These are phyloP conservation scores for Mesorhabditis belari DNA, from an alignment of 2,888 invertebrate genomes.

Conservation along the genomic window DNA sequence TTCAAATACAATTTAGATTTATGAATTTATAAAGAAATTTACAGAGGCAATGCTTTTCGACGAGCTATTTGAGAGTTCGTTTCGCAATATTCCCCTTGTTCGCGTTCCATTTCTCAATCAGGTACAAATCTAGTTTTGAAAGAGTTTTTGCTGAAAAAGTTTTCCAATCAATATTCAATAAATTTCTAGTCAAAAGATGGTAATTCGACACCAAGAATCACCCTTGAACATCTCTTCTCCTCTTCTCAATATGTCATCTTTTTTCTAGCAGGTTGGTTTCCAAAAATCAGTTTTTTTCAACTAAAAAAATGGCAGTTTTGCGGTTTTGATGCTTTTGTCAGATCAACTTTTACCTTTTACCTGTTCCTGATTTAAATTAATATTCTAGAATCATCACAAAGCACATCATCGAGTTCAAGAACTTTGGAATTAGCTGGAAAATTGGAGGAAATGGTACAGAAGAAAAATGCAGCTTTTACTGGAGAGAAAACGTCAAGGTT, in stretches of 20 bases:
- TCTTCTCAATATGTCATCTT: slow-evolving; percentile 15
- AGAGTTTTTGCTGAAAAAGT: neutral
- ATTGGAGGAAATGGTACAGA: slow-evolving; percentile 2
- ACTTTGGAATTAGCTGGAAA: slow-evolving; percentile 1
- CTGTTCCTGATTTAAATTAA: too few relatives aligned
- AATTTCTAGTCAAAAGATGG: neutral
- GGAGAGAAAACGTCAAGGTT: slow-evolving; percentile 1
- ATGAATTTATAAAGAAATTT: slow-evolving; percentile 4
- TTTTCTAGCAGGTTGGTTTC: slow-evolving; percentile 10
- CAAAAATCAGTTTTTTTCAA: neutral
- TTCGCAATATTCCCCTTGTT: slow-evolving; percentile 19
- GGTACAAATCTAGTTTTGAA: neutral
- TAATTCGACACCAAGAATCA: too few relatives aligned
- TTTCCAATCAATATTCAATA: slow-evolving; percentile 1
- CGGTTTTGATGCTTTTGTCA: too few relatives aligned
- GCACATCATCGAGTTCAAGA: neutral
- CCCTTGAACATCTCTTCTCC: slow-evolving; percentile 18
- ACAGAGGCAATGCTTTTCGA: slow-evolving; percentile 24
- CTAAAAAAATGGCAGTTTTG: neutral
- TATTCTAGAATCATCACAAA: neutral
- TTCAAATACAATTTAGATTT: neutral
- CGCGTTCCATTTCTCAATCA: neutral
- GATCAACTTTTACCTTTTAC: too few relatives aligned
- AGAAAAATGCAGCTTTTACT: neutral
- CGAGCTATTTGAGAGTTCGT: slow-evolving; percentile 24